A percentile compares a stretch with the other conserved stretches of the same genome.
These are phyloP conservation scores for Sipha flava DNA, from an alignment of 1,140 invertebrate species.

Conservation along the genomic window DNA sequence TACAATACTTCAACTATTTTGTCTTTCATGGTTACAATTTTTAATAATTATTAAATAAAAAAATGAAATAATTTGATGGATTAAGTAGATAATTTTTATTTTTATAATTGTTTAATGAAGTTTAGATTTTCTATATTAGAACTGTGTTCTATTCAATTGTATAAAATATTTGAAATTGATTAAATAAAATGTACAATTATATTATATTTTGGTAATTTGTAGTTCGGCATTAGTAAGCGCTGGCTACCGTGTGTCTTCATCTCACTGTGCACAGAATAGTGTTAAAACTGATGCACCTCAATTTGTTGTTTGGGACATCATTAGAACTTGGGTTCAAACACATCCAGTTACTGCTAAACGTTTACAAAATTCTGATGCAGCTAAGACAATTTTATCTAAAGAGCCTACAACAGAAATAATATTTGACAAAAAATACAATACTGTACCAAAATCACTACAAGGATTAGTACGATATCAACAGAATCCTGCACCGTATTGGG, in stretches of 20 bases:
- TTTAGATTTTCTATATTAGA: too few relatives aligned
- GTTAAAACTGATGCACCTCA: slow-evolving; percentile 90
- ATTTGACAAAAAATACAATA: slow-evolving; percentile 57
- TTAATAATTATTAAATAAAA: too few relatives aligned
- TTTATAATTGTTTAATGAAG: too few relatives aligned
- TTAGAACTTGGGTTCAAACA: slow-evolving; percentile 67
- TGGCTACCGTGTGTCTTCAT: slow-evolving; percentile 84
- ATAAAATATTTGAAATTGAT: too few relatives aligned
- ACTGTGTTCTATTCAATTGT: too few relatives aligned
- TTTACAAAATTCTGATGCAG: slow-evolving; percentile 35
- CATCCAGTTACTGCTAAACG: slow-evolving; percentile 51
- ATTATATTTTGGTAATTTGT: slow-evolving; percentile 42
- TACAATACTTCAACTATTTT: too few relatives aligned
- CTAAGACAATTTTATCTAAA: slow-evolving; percentile 52
- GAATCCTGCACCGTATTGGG: slow-evolving; percentile 81
- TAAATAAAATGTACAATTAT: too few relatives aligned
- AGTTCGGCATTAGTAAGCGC: slow-evolving; percentile 91
- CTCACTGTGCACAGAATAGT: slow-evolving; percentile 78
- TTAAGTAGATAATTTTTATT: too few relatives aligned
- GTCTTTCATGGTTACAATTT: too few relatives aligned
- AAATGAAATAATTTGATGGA: too few relatives aligned
- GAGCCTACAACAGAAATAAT: slow-evolving; percentile 47
- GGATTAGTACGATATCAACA: slow-evolving; percentile 71
- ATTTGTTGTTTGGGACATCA: slow-evolving; percentile 84
- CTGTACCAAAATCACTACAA: slow-evolving; percentile 71